These are phyloP conservation scores for Mormoops blainvillei DNA, from an alignment of 2,113 vertebrate genomes.

Conservation along the genomic window DNA sequence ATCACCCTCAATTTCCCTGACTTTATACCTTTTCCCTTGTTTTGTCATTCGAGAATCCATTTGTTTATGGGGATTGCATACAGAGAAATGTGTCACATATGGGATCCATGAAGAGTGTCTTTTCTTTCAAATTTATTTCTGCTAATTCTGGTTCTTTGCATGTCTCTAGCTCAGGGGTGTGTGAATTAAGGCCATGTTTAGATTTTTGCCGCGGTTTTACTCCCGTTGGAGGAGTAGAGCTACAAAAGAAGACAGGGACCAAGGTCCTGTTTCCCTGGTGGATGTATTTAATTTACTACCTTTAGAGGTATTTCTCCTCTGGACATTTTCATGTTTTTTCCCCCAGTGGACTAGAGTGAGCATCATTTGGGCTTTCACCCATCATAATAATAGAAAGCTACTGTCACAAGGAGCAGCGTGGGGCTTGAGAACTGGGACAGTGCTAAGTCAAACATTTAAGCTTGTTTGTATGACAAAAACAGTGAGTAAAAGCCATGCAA, in stretches of 20 bases:
- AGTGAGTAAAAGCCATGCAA: neutral
- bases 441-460: constrained; percentile 32
- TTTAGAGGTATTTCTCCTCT: constrained; percentile 32
- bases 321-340: constrained; percentile 39
- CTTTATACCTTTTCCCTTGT: neutral
- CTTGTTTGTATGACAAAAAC: constrained; percentile 20
- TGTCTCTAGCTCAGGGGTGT: neutral
- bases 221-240: neutral
- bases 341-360: constrained; percentile 21
- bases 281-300: constrained; percentile 37
- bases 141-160: neutral
- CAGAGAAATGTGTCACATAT: neutral
- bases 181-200: neutral
- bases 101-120: neutral
- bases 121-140: constrained; percentile 17
- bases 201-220: neutral
- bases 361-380: constrained; percentile 42
- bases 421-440: neutral
- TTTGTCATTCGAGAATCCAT: neutral
- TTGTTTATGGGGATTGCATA: neutral
- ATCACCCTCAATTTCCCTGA: neutral
- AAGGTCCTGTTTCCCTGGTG: neutral
- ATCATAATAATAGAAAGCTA: constrained; percentile 45
- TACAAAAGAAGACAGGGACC: neutral
- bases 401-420: constrained; percentile 37